Evolutionary conservation across 2,888 invertebrate species (phyloP).

Genomic region (Hemithea aestivaria): DNA sequence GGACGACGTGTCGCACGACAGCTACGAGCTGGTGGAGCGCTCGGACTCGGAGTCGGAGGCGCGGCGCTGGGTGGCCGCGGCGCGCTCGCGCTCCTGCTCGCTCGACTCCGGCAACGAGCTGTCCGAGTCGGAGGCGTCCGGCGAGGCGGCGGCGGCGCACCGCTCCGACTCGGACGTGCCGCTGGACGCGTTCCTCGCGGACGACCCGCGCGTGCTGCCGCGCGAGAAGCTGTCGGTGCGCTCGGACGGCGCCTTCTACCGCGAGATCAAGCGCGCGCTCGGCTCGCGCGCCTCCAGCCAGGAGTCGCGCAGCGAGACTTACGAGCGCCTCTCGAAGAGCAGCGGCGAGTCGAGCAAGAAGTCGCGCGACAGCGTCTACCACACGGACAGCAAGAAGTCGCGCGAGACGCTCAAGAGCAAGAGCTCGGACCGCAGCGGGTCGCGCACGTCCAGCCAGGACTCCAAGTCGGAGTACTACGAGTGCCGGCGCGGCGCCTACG

Average conservation of each 20-base stretch:
- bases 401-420: slow-evolving; percentile 82
- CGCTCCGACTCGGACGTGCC: slow-evolving; percentile 85
- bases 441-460: slow-evolving; percentile 84
- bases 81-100: slow-evolving; percentile 83
- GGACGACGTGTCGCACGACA: slow-evolving; percentile 92
- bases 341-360: slow-evolving; percentile 83
- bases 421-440: slow-evolving; percentile 79
- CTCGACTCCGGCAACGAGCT: slow-evolving; percentile 88
- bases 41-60: slow-evolving; percentile 81
- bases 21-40: slow-evolving; percentile 90
- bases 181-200: slow-evolving; percentile 87
- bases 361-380: slow-evolving; percentile 81
- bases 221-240: slow-evolving; percentile 85
- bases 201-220: slow-evolving; percentile 86
- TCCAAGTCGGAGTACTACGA: slow-evolving; percentile 86
- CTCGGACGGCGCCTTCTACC: slow-evolving; percentile 86
- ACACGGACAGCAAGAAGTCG: slow-evolving; percentile 83
- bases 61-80: slow-evolving; percentile 50
- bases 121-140: slow-evolving; percentile 82
- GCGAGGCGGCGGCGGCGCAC: slow-evolving; percentile 71
- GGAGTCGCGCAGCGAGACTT: slow-evolving; percentile 84
- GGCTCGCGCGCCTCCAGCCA: slow-evolving; percentile 84
- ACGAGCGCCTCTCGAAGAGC: slow-evolving; percentile 80
- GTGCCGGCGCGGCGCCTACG: slow-evolving; percentile 76
- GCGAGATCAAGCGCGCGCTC: slow-evolving; percentile 81